Evolutionary conservation across 2,888 invertebrate genomes (phyloP).

Genomic region (Drosophila anomelani): DNA sequence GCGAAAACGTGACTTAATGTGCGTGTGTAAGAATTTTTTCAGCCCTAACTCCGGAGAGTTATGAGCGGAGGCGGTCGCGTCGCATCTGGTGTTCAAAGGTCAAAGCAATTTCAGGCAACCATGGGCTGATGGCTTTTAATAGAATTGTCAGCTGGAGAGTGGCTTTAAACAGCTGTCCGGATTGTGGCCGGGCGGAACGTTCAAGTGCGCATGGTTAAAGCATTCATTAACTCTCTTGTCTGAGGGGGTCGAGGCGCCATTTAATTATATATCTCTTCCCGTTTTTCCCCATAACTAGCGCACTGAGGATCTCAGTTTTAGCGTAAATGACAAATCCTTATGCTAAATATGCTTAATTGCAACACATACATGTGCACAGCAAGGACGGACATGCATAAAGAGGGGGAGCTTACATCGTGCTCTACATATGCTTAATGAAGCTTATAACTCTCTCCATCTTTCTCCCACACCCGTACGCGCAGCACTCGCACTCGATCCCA

Average conservation of each 20-base stretch:
- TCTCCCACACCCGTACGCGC: conserved; percentile 19
- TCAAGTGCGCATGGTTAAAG: conserved; percentile 54
- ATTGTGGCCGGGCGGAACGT: neutral
- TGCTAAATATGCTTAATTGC: conserved; percentile 83
- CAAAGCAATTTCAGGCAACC: conserved; percentile 77
- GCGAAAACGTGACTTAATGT: conserved; percentile 84
- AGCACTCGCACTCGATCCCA: neutral
- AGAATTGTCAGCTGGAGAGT: conserved; percentile 71
- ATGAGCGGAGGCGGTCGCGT: conserved; percentile 56
- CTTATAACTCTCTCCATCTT: conserved; percentile 78
- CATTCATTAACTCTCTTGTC: conserved; percentile 78
- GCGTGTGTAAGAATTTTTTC: conserved; percentile 73
- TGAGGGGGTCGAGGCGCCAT: conserved; percentile 58
- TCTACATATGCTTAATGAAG: conserved; percentile 82
- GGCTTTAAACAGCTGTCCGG: conserved; percentile 21
- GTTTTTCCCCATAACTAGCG: conserved; percentile 9
- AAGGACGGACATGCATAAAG: conserved; percentile 23
- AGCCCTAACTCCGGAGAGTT: conserved; percentile 57
- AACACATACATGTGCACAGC: conserved; percentile 40
- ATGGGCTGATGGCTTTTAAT: conserved; percentile 70
- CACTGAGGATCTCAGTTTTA: conserved; percentile 55
- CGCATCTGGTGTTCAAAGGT: conserved; percentile 79
- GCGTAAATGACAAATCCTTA: conserved; percentile 82
- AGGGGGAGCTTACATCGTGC: conserved; percentile 70
- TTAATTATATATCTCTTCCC: conserved; percentile 75